Evolutionary conservation across 2,113 vertebrate species (phyloP).

Genomic region (Phylloscopus whistleri): DNA sequence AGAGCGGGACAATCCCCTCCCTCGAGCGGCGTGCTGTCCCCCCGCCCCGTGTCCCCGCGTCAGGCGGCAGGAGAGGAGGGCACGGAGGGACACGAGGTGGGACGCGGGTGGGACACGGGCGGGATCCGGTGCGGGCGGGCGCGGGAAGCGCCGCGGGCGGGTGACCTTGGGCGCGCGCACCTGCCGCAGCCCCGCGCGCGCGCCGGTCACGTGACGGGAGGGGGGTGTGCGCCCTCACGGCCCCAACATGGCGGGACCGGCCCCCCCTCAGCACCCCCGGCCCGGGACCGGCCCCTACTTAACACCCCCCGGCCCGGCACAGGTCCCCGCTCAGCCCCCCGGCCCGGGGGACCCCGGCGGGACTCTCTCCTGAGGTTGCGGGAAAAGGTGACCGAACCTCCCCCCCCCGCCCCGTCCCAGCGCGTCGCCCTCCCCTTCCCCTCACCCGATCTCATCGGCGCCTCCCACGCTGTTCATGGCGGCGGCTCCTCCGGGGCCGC

Average conservation of each 20-base stretch:
- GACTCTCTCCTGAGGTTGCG: not conserved
- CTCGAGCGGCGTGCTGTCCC: not conserved
- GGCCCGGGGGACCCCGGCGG: not conserved
- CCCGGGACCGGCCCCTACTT: not conserved
- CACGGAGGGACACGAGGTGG: not conserved
- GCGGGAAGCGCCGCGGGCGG: not conserved
- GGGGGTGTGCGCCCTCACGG: not conserved
- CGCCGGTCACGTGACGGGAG: not conserved
- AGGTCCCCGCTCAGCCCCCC: not conserved
- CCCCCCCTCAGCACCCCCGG: conserved; percentile 9
- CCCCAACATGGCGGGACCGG: not conserved
- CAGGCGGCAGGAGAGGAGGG: not conserved
- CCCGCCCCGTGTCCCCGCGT: no score
- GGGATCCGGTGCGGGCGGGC: not conserved
- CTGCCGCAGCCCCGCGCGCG: not conserved
- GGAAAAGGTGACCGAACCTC: not conserved
- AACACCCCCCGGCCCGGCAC: not conserved
- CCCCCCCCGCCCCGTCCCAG: not conserved
- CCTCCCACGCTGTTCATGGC: not conserved
- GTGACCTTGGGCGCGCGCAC: conserved; percentile 41
- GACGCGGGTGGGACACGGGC: not conserved
- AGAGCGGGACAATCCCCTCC: not conserved
- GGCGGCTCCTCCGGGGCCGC: not conserved
- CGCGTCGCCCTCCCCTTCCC: not conserved
- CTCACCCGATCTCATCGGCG: not conserved